A percentile compares a stretch with the other conserved stretches of the same genome.
These are phyloP conservation scores for Thripadectes ignobilis DNA, from an alignment of 2,797 vertebrate species.

Conservation along the genomic window DNA sequence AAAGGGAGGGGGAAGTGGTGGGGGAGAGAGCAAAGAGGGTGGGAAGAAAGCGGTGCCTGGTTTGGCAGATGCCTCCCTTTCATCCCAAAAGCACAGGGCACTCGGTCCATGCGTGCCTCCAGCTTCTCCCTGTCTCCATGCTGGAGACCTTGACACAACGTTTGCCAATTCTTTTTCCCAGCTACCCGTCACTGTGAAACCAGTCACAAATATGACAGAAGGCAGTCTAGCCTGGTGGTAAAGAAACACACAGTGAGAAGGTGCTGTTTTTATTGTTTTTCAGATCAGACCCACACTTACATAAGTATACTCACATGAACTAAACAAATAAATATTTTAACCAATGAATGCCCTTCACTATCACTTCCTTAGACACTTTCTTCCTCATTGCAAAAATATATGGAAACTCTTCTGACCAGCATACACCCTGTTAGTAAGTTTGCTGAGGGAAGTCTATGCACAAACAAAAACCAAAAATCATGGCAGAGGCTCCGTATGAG, in stretches of 20 bases:
- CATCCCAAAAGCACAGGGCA: background rate
- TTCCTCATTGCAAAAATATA: background rate
- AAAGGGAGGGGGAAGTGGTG: background rate
- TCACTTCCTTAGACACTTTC: background rate
- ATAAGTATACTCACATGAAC: background rate
- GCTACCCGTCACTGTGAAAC: background rate
- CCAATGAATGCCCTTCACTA: background rate
- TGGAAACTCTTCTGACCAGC: background rate
- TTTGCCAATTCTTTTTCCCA: background rate
- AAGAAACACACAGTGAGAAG: background rate
- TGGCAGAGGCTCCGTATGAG: background rate
- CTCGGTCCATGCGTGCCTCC: background rate
- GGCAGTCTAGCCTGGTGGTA: rapidly evolving
- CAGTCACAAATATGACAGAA: background rate
- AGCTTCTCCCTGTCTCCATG: background rate
- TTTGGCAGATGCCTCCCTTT: background rate
- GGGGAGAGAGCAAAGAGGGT: background rate
- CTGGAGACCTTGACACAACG: background rate
- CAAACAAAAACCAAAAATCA: background rate
- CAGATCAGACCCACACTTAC: background rate
- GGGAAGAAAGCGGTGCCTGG: background rate
- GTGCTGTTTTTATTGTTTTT: background rate
- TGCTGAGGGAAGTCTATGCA: background rate
- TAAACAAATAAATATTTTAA: background rate
- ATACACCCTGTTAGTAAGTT: background rate